Evolutionary conservation across 2,113 vertebrate genomes (phyloP), one percentile per base, ranked within the genome.

Genomic region (Perca fluviatilis): DNA sequence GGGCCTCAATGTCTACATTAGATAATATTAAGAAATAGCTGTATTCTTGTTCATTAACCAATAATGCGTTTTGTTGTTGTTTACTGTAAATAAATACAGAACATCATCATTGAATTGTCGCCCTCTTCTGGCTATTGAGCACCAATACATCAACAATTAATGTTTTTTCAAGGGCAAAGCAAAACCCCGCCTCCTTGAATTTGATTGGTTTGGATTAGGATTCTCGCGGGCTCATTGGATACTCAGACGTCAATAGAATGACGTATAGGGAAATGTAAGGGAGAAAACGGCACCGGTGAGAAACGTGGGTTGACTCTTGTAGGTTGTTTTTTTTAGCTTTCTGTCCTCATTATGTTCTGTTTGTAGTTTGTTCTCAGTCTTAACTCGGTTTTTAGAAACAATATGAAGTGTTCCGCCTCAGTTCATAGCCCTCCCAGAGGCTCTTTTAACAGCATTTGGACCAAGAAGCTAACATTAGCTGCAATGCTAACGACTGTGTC

Each of bases 271-370:
- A 89, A 72, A n/a, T 46, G 53, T 51, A 18, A 75, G 36, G 19
- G 65, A 84, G 16, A 51, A 54, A 36, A 46, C 54, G 8, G 12
- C 43, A 21, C 79, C 47, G 83, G 82, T 87, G 79, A 91, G 75
- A 91, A 94, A 92, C 95, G 92, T 95, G 94, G 89, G 78, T 88
- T 27, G 77, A 85, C 27, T 12, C 4, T 63, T 49, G 18, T 64
- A 50, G 33, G 1, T 5, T 6, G 0, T 33, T 16, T 75, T 83
- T 66, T 72, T 43, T 18, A 23, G 9, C 3, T 5, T 58, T 80
- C 9, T 78, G 25, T 51, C 2, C 5, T 77, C 2, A 0, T 56
- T 76, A 30, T 63, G 5, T 47, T 54, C 6, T 0, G 19, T 43
- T 21, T 43, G n/a, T 23, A 9, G 60, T 16, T n/a, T 0, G 21